Evolutionary conservation across 2,797 vertebrate species (phyloP).

Genomic region (Catamblyrhynchus diadema): DNA sequence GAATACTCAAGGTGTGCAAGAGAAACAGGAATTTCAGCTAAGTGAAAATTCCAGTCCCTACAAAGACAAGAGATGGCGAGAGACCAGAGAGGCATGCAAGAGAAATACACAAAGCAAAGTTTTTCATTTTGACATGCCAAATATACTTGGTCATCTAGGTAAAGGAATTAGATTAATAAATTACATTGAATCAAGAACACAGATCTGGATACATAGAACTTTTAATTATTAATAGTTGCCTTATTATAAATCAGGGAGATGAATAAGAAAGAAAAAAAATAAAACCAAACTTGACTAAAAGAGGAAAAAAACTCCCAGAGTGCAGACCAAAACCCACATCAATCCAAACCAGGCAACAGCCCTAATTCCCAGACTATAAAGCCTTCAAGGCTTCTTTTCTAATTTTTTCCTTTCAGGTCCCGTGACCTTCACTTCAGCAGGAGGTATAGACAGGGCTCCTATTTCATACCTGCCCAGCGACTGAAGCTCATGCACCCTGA

Average conservation of each 20-base stretch:
- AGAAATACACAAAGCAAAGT: background rate
- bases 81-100: background rate
- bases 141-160: background rate
- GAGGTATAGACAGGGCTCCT: background rate
- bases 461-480: background rate
- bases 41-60: slow-evolving; percentile 17
- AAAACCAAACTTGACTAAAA: background rate
- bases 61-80: background rate
- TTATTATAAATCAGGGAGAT: background rate
- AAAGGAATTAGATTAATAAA: background rate
- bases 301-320: background rate
- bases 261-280: background rate
- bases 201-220: background rate
- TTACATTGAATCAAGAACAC: background rate
- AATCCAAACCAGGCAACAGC: background rate
- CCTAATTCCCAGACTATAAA: background rate
- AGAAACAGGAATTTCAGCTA: slow-evolving; percentile 63
- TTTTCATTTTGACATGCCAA: slow-evolving; percentile 1
- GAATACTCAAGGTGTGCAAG: slow-evolving; percentile 31
- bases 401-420: background rate
- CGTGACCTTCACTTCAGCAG: background rate
- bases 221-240: background rate
- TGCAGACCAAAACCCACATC: background rate
- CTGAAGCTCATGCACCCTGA: accelerated
- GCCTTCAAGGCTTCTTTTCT: background rate